Percentiles rank a stretch among this genome's conserved stretches.
Evolutionary conservation across 64 coral and sea anemone genomes (phyloP).

Genomic region (Pocillopora damicornis): DNA sequence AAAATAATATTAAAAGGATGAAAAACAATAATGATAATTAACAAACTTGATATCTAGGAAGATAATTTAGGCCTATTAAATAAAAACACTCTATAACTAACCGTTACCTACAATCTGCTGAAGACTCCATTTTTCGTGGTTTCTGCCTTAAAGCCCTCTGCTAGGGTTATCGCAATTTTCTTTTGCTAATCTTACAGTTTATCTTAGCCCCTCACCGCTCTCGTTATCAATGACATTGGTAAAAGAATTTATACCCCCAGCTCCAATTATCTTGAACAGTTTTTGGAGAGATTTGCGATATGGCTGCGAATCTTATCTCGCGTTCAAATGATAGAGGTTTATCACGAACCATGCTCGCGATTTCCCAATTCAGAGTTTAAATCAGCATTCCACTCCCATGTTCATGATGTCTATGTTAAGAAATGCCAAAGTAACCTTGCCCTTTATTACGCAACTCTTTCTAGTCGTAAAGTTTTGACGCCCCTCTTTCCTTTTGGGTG

Average conservation of each 20-base stretch:
- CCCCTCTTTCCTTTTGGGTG: background rate
- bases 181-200: too few relatives aligned
- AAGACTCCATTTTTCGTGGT: too few relatives aligned
- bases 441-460: background rate
- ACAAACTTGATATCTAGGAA: background rate
- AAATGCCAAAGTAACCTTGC: too few relatives aligned
- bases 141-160: too few relatives aligned
- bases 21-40: background rate
- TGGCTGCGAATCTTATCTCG: slow-evolving; percentile 12
- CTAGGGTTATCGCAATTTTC: too few relatives aligned
- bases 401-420: background rate
- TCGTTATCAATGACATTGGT: background rate
- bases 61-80: background rate
- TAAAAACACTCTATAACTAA: background rate
- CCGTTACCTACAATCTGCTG: too few relatives aligned
- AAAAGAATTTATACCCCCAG: slow-evolving; percentile 5
- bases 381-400: background rate
- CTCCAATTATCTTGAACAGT: background rate
- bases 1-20: background rate
- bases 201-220: background rate
- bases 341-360: background rate
- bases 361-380: background rate
- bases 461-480: background rate
- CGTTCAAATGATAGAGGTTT: background rate
- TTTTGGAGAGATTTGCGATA: background rate